Evolutionary conservation across 92 coral and sea anemone species (phyloP).

Genomic region (Plumapathes pennacea): DNA sequence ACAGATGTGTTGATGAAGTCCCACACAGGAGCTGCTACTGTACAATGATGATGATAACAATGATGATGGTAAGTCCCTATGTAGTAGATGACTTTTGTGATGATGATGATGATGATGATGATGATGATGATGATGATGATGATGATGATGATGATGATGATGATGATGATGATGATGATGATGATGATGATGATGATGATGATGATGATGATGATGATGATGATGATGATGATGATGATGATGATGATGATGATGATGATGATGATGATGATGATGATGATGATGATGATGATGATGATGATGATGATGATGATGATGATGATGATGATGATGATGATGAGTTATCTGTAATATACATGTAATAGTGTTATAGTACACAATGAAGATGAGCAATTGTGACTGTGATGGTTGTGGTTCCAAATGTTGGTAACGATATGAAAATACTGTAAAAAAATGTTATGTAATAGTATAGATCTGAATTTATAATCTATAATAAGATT

Average conservation of each 20-base stretch:
- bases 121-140: background rate
- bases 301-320: conserved; percentile 1
- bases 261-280: background rate
- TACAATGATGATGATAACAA: background rate
- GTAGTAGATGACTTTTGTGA: too few species aligned
- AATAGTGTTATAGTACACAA: background rate
- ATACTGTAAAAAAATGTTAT: too few species aligned
- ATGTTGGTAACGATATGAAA: too few species aligned
- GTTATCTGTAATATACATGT: too few species aligned
- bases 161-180: conserved; percentile 1
- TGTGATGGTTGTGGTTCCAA: too few species aligned
- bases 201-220: background rate
- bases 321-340: background rate
- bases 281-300: conserved; percentile 1
- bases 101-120: conserved; percentile 1
- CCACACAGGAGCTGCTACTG: too few species aligned
- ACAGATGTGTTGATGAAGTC: too few species aligned
- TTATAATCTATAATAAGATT: background rate
- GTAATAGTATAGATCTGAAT: background rate
- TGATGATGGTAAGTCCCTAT: background rate
- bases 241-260: background rate
- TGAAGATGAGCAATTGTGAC: too few species aligned
- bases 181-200: conserved; percentile 2
- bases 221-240: conserved; percentile 3
- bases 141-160: too few species aligned